These are phyloP conservation scores for Planiliza haematocheilus DNA, from an alignment of 2,113 vertebrate species.

Conservation along the genomic window DNA sequence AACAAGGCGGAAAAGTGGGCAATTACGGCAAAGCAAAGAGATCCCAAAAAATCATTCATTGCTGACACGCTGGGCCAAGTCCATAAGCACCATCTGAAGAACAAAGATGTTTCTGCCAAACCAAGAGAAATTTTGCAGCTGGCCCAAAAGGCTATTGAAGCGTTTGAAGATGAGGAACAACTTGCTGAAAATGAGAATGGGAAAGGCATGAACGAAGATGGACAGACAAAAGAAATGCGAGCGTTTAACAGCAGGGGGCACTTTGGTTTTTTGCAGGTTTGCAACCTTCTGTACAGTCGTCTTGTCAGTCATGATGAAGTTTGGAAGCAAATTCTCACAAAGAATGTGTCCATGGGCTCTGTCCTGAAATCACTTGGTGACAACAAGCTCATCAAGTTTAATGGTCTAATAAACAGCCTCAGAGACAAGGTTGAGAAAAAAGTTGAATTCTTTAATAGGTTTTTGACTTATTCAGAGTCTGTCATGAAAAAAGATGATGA, in stretches of 20 bases:
- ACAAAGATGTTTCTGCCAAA: fast-evolving
- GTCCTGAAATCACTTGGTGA: conserved; percentile 5
- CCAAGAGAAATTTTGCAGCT: too few relatives aligned
- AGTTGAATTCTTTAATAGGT: not conserved
- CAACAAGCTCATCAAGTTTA: not conserved
- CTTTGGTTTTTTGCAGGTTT: too few relatives aligned
- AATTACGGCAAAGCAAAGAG: conserved; percentile 11
- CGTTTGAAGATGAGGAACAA: too few relatives aligned
- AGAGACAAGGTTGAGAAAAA: conserved; percentile 3
- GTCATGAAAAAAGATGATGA: not conserved
- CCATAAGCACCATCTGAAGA: conserved; percentile 46
- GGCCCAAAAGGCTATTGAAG: too few relatives aligned
- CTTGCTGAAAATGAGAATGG: too few relatives aligned
- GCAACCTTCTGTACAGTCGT: too few relatives aligned
- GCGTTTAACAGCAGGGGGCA: too few relatives aligned
- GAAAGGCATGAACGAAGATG: too few relatives aligned
- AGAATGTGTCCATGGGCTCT: not conserved
- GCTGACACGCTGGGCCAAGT: conserved; percentile 70
- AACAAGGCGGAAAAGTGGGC: conserved; percentile 34
- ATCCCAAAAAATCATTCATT: conserved; percentile 56
- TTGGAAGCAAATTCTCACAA: not conserved
- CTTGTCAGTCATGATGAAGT: too few relatives aligned
- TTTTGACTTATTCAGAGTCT: conserved; percentile 33
- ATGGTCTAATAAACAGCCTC: not conserved
- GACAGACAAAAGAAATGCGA: too few relatives aligned